Base-by-base conservation (phyloP, 2,797 vertebrate species). In the Parauchenoglanis punctatus region DNA sequence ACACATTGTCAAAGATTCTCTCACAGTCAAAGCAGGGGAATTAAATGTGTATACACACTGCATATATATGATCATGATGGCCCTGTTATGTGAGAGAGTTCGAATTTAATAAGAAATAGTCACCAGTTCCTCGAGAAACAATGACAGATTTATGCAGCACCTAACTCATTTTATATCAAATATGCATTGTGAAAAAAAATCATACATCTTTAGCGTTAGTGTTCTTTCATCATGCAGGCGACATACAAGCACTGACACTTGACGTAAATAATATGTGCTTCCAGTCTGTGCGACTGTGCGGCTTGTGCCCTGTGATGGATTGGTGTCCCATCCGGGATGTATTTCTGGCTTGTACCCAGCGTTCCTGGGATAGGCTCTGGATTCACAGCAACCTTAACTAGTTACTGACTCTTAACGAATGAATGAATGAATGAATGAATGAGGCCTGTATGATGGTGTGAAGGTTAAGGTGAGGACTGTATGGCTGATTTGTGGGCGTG, bases 1-100 rank as follows among this genome's bases (percentile, higher is more conserved):
- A 76, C 70, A 77, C 49, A 17, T 3, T 67, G 63, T 56, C 70
- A 76, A 83, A 77, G 46, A 83, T 83, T 76, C 46, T 49, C 58
- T 81, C 35, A 61, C 56, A 44, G 78, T 61, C 59, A 46, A 63
- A 15, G 80, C 80, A 63, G n/a, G 23, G 58, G 35, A 63, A 44
- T 7, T 12, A 31, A 15, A 35, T 58, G 56, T 81, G 56, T 61
- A 61, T 25, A 63, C 58, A 63, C 80, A 49, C 35, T 65, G 59
- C 78, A 81, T 61, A 81, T 0, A 6, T n/a, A 40, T 40, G 13
- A 49, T n/a, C 35, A 8, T 28, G 49, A 65, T 28, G 1, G 1
- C 40, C 11, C 12, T 63, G 13, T 81, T 49, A 44, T 76, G 12
- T 28, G 76, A 56, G 28, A 58, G 54, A 77, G 4, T 3, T 65